Evolutionary conservation across 2,797 vertebrate genomes (phyloP), one percentile per base, ranked within the genome.

Genomic region (Argya squamiceps): DNA sequence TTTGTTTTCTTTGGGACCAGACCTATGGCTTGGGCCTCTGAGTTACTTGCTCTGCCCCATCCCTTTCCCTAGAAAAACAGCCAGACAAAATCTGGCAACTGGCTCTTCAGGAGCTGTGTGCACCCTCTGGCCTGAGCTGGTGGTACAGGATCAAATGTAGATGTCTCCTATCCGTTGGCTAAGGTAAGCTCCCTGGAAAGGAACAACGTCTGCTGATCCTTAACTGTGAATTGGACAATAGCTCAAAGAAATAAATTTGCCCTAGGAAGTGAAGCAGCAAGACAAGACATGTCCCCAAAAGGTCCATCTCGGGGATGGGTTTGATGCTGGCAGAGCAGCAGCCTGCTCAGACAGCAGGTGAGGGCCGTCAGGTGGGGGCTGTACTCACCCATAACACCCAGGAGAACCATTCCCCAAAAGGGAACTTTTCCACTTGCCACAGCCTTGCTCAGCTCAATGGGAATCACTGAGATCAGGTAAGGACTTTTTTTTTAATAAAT

Each of bases 1-100:
- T 92, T 96, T 95, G 74, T 95, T 96, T 96, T 92, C 85, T 89
- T 95, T 95, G 92, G 96, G 92, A 94, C 70, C 63, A 96, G 70
- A 96, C 67, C n/a, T 81, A 44, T 17, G 53, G 52, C 70, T 96
- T 73, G 46, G n/a, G 37, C 77, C 67, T 91, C 77, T 87, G 59
- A 92, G 88, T 91, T 93, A 93, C 63, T 76, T 15, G 46, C 52
- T 90, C 44, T 88, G 56, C 74, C 53, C 29, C 44, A 93, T 37
- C 44, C 2, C 52, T 75, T 93, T 59, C 56, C 26, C 63, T 82
- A 50, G 73, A 84, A 88, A 78, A 97, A 46, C 19, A 85, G 13
- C 29, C 32, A 65, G 36, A 62, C 15, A 74, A 76, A 94, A 79
- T 63, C 30, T 39, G 47, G 64, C 68, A 91, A 12, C 14, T 0